Evolutionary conservation across 2,113 vertebrate species (phyloP).

Genomic region (Eurystomus gularis): DNA sequence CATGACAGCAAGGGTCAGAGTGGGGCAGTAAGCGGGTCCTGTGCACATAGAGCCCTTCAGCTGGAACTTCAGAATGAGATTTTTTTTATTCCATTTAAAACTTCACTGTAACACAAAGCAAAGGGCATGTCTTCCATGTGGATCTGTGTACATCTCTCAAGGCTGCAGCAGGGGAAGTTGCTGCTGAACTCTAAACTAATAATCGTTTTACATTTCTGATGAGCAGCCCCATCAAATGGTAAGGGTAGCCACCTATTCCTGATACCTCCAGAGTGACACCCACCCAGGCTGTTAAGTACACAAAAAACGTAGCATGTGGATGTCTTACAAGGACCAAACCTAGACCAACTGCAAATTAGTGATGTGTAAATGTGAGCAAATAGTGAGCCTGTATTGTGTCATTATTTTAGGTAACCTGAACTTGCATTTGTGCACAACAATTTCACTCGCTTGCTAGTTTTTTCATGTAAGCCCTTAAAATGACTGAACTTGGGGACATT

Average conservation of each 20-base stretch:
- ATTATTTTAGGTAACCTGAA: neutral
- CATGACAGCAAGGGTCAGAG: neutral
- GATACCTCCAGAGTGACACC: neutral
- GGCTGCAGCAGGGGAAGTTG: neutral
- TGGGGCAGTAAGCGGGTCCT: neutral
- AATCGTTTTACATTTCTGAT: neutral
- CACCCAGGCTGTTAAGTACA: neutral
- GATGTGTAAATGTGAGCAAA: neutral
- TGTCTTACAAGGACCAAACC: neutral
- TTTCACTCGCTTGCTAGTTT: neutral
- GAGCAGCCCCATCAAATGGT: neutral
- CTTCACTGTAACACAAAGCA: neutral
- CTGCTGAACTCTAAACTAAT: neutral
- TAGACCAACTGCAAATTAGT: neutral
- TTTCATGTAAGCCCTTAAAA: neutral
- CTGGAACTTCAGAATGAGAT: neutral
- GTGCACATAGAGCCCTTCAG: neutral
- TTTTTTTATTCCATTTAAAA: neutral
- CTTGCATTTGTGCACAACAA: neutral
- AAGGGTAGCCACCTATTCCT: neutral
- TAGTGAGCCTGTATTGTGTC: neutral
- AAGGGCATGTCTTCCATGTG: accelerated
- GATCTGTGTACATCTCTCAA: too few species aligned
- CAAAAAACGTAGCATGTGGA: neutral
- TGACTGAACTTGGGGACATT: neutral